Evolutionary conservation across 2,888 invertebrate species (phyloP), one percentile per base, ranked within the genome.

Genomic region (Minunthozetes semirufus): DNA sequence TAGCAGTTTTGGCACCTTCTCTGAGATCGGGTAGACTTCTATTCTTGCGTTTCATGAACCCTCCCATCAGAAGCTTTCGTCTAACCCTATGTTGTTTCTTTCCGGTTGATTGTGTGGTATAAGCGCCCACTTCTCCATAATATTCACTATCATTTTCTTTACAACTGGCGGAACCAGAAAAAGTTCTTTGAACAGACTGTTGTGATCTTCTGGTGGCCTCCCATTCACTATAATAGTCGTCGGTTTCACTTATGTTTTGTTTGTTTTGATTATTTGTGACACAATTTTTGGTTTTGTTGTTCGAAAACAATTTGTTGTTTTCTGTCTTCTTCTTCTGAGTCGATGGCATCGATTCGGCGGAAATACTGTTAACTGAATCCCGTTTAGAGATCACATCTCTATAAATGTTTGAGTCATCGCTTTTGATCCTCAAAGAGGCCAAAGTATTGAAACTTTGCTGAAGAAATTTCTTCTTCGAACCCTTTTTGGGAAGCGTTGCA

Each of bases 71-170:
- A 3, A 93, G 83, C 82, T 93, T 93, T 80, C 93, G 86, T 38
- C 93, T 85, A 66, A 94, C 92, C 84, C 93, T 93, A 81, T 94
- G 94, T 81, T 93, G 93, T 79, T 94, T 94, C 81, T 93, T 93
- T 72, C n/a, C 42, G 11, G 42, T 42, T 1, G 42, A 42, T 42
- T 42, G 66, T 29, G 19, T 19, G 25, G 48, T n/a, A 15, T 66
- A 68, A 8, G 27, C 29, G 17, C 38, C 72, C 25, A 74, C 46
- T 68, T 75, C 75, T 8, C 72, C 75, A 29, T 75, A 75, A 56
- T 22, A n/a, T n/a, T 75, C 75, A 73, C 53, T 75, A 33, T 75
- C 75, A 61, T 75, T 75, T 72, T 75, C 71, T 19, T 74, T 71
- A 61, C 76, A 74, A 56, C 74, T 73, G 29, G 46, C 48, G 27